These are phyloP conservation scores for Gymnoscelis rufifasciata DNA, from an alignment of 2,888 invertebrate genomes.

Conservation along the genomic window DNA sequence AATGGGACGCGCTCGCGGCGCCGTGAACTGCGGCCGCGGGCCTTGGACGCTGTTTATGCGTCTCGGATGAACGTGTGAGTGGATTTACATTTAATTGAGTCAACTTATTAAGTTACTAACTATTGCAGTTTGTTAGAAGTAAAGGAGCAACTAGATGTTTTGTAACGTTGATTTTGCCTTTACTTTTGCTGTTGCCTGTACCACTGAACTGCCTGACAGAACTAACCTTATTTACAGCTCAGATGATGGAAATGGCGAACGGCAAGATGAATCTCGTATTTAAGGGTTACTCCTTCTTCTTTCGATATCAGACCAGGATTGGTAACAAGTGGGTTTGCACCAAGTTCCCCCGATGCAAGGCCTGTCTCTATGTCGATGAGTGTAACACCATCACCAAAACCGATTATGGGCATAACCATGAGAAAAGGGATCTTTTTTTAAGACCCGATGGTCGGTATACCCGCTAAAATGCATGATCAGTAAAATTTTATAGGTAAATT, in stretches of 20 bases:
- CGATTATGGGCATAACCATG: conserved; percentile 19
- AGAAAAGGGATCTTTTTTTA: conserved; percentile 12
- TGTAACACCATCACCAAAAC: conserved; percentile 17
- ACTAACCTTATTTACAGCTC: conserved; percentile 34
- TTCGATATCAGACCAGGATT: conserved; percentile 37
- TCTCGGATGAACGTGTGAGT: too few species aligned
- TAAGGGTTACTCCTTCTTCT: conserved; percentile 51
- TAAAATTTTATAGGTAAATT: neutral
- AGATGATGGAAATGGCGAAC: conserved; percentile 42
- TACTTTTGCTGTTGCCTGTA: too few species aligned
- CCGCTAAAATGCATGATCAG: conserved; percentile 8
- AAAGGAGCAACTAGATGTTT: too few species aligned
- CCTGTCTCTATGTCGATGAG: conserved; percentile 41
- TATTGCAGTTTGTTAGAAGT: too few species aligned
- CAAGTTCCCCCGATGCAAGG: conserved; percentile 50
- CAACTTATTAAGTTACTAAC: too few species aligned
- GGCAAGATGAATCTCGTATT: conserved; percentile 42
- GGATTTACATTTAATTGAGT: too few species aligned
- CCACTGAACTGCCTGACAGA: too few species aligned
- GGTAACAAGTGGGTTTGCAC: conserved; percentile 57
- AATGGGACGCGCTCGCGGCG: too few species aligned
- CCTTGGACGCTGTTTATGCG: too few species aligned
- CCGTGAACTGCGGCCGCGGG: too few species aligned
- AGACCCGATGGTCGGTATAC: conserved; percentile 21
- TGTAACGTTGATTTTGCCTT: too few species aligned